These are phyloP conservation scores for Cygnus buccinator DNA, from an alignment of 2,113 vertebrate species.

Conservation along the genomic window DNA sequence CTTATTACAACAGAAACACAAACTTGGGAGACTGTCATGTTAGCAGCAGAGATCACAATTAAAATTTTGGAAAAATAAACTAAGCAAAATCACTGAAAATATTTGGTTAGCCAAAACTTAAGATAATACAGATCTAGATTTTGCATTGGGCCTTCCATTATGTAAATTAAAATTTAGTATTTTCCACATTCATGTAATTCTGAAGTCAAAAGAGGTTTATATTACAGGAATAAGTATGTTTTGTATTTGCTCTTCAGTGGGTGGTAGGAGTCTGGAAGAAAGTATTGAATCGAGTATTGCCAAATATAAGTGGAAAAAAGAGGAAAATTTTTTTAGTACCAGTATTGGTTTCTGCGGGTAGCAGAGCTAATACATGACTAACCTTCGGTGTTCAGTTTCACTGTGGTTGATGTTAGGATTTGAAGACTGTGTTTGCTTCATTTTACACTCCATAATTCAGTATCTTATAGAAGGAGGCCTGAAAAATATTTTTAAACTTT, in stretches of 20 bases:
- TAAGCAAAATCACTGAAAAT: background rate
- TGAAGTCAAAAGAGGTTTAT: slow-evolving; percentile 51
- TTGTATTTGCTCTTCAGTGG: slow-evolving; percentile 60
- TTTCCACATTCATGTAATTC: background rate
- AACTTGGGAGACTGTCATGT: background rate
- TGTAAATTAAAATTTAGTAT: background rate
- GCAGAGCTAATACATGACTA: slow-evolving; percentile 47
- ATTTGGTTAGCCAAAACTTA: background rate
- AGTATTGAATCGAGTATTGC: slow-evolving; percentile 10
- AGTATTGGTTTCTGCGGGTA: background rate
- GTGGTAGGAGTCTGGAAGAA: slow-evolving; percentile 32
- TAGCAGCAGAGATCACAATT: background rate
- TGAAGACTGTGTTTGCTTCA: slow-evolving; percentile 20
- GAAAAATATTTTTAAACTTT: slow-evolving; percentile 29
- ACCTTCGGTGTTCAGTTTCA: slow-evolving; percentile 26
- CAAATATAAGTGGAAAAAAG: slow-evolving; percentile 23
- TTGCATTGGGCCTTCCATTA: background rate
- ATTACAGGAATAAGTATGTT: slow-evolving; percentile 58
- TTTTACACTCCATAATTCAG: slow-evolving; percentile 16
- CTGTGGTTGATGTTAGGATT: slow-evolving; percentile 9
- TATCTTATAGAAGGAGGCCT: slow-evolving; percentile 2
- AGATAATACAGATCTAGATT: background rate
- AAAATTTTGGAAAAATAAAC: background rate
- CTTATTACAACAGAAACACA: background rate
- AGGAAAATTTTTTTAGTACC: slow-evolving; percentile 25